A percentile compares a stretch with the other conserved stretches of the same genome.
Evolutionary conservation across 1,140 invertebrate genomes (phyloP).

Genomic region (Bombus impatiens): DNA sequence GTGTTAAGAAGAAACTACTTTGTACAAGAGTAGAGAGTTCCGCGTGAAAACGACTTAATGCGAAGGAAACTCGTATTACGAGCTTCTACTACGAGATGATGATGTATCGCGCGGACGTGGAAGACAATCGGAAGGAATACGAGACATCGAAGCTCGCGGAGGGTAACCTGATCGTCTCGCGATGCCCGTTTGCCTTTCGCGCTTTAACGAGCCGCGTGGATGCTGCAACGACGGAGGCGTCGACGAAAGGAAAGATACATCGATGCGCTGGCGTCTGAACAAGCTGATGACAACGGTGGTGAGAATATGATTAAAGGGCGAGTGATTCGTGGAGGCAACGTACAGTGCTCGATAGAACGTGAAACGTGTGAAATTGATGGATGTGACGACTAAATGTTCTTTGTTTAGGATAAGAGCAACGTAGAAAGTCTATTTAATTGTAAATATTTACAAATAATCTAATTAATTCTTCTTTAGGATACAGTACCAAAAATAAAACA

Average conservation of each 20-base stretch:
- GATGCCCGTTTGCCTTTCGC: slow-evolving; percentile 17
- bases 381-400: neutral
- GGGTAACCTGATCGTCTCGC: slow-evolving; percentile 49
- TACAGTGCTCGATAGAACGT: slow-evolving; percentile 11
- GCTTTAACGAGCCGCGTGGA: slow-evolving; percentile 58
- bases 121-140: slow-evolving; percentile 43
- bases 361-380: neutral
- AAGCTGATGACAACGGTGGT: slow-evolving; percentile 54
- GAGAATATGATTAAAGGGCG: slow-evolving; percentile 58
- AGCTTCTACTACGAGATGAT: neutral
- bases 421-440: too few species aligned
- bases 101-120: slow-evolving; percentile 30
- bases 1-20: neutral
- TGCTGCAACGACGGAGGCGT: slow-evolving; percentile 52
- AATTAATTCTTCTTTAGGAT: too few species aligned
- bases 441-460: too few species aligned
- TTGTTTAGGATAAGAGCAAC: too few species aligned
- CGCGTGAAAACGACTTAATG: neutral
- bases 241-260: slow-evolving; percentile 61
- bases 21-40: neutral
- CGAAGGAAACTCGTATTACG: neutral
- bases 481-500: too few species aligned
- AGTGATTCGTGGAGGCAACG: slow-evolving; percentile 4
- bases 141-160: slow-evolving; percentile 30
- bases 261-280: slow-evolving; percentile 52